A percentile compares a stretch with the other conserved stretches of the same genome.
These are phyloP conservation scores for Cyphomyrus discorhynchus DNA, from an alignment of 2,113 vertebrate genomes.

Conservation along the genomic window DNA sequence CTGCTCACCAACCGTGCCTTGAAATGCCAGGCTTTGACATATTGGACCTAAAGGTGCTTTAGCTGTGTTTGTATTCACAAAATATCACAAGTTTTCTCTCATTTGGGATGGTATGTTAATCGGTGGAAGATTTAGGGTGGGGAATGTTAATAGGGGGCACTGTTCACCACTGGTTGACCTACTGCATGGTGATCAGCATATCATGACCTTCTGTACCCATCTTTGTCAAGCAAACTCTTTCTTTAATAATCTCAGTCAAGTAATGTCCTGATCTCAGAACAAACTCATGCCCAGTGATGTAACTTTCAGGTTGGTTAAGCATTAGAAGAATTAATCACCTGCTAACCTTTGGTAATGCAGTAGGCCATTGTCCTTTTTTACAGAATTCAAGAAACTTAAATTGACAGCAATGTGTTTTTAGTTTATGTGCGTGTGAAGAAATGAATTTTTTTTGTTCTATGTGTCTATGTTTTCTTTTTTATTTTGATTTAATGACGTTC, in stretches of 20 bases:
- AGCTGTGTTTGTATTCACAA: neutral
- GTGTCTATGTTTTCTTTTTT: neutral
- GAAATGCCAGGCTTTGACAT: neutral
- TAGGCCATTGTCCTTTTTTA: neutral
- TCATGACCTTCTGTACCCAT: neutral
- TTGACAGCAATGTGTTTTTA: neutral
- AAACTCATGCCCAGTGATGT: neutral
- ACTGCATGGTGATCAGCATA: neutral
- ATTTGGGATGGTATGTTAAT: neutral
- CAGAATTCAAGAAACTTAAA: neutral
- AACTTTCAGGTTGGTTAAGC: neutral
- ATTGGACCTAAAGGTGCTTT: neutral
- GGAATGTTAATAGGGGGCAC: neutral
- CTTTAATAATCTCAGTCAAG: neutral
- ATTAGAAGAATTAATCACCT: neutral
- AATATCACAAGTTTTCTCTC: neutral
- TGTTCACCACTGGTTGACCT: neutral
- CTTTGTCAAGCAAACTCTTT: neutral
- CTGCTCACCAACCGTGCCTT: neutral
- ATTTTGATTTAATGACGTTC: slow-evolving; percentile 3
- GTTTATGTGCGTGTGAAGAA: neutral
- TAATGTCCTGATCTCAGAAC: neutral
- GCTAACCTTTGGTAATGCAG: neutral
- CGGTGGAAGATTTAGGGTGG: neutral
- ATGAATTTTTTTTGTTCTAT: neutral